A percentile compares a stretch with the other conserved stretches of the same genome.
Evolutionary conservation across 1,140 invertebrate genomes (phyloP).

Genomic region (Probaryconus sp.): DNA sequence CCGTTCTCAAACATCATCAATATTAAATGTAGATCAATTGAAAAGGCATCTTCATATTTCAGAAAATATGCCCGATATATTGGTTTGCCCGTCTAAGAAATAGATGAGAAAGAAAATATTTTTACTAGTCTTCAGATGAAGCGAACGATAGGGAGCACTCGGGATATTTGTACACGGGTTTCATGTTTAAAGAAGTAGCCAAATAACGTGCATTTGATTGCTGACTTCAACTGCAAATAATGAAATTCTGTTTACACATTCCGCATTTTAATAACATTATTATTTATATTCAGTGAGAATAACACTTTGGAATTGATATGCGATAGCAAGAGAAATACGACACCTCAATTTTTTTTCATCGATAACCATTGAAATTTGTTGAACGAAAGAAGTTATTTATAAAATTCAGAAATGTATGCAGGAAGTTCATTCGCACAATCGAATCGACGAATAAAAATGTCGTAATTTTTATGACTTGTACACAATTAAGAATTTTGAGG

Average conservation of each 20-base stretch:
- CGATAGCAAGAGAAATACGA: too few species aligned
- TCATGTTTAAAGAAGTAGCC: constrained; percentile 42
- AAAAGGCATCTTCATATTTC: constrained; percentile 47
- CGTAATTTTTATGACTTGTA: too few species aligned
- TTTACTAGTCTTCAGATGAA: constrained; percentile 47
- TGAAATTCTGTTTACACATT: constrained; percentile 26
- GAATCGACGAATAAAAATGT: too few species aligned
- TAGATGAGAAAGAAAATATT: constrained; percentile 56
- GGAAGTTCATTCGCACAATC: too few species aligned
- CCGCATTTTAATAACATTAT: too few species aligned
- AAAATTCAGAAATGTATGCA: too few species aligned
- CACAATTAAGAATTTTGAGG: too few species aligned
- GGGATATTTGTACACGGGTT: constrained; percentile 39
- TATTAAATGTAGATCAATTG: constrained; percentile 46
- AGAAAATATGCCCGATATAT: constrained; percentile 34
- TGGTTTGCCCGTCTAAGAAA: constrained; percentile 42
- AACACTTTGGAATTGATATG: too few species aligned
- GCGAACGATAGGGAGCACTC: constrained; percentile 22
- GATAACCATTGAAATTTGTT: too few species aligned
- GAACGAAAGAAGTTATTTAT: too few species aligned
- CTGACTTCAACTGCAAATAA: constrained; percentile 11
- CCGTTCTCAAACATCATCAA: constrained; percentile 32
- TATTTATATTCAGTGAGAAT: too few species aligned
- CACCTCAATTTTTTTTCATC: too few species aligned
- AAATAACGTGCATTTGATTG: constrained; percentile 9